phyloP scores from a whole-genome alignment of 2,888 invertebrate species.

The Chloroclysta siterata region DNA sequence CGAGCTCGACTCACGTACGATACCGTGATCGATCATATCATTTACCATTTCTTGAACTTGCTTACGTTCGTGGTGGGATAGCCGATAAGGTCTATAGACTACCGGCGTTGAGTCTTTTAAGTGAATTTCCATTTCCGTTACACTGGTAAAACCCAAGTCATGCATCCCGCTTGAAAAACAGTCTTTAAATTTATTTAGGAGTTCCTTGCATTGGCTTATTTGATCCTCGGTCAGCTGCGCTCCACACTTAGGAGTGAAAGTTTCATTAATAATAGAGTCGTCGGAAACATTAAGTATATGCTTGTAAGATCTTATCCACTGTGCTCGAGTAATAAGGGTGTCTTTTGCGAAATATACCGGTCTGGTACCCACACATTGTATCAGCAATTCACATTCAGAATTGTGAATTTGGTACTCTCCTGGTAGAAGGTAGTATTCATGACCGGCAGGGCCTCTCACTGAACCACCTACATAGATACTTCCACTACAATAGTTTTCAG shows the following conservation, averaged over 20 bases:
- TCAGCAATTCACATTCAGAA: too few relatives aligned
- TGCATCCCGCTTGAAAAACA: constrained; percentile 1
- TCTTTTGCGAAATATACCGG: not conserved
- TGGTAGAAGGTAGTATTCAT: too few relatives aligned
- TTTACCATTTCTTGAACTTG: constrained; percentile 1
- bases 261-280: not conserved
- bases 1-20: not conserved
- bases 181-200: not conserved
- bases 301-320: not conserved
- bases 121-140: constrained; percentile 5
- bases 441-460: too few relatives aligned
- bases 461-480: too few relatives aligned
- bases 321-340: not conserved
- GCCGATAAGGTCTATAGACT: constrained; percentile 8
- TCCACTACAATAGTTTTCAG: too few relatives aligned
- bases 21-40: not conserved
- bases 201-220: not conserved
- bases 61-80: not conserved
- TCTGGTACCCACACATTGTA: not conserved
- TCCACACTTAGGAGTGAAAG: not conserved
- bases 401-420: too few relatives aligned
- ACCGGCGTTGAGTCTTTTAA: constrained; percentile 1
- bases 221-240: not conserved
- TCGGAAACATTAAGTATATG: not conserved
- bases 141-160: constrained; percentile 2